A percentile compares a stretch with the other conserved stretches of the same genome.
phyloP scores from a whole-genome alignment of 1,140 invertebrate species.

The Drosophila rhopaloa region DNA sequence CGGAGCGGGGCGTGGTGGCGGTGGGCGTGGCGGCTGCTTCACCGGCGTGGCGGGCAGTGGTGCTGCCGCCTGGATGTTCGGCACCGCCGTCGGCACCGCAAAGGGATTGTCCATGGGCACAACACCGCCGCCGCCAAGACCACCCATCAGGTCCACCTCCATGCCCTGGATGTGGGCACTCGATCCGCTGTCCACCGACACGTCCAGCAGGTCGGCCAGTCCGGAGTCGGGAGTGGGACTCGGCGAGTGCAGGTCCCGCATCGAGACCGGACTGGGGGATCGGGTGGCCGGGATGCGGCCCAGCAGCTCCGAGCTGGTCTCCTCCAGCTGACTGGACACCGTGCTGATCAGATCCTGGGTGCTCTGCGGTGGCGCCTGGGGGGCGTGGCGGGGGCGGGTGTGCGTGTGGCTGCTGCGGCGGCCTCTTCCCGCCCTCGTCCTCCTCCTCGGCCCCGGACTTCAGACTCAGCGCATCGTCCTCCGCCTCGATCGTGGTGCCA shows the following conservation, averaged over 20 bases:
- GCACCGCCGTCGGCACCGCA: constrained; percentile 72
- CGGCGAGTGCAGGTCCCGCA: constrained; percentile 91
- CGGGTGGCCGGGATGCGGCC: constrained; percentile 92
- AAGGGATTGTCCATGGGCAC: constrained; percentile 72
- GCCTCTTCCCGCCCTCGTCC: constrained; percentile 49
- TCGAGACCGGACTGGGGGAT: constrained; percentile 92
- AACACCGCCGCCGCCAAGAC: not conserved
- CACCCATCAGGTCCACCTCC: constrained; percentile 59
- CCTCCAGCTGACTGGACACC: constrained; percentile 94
- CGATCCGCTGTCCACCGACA: constrained; percentile 79
- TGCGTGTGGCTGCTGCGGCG: constrained; percentile 84
- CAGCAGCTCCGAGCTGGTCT: constrained; percentile 92
- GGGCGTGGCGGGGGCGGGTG: constrained; percentile 86
- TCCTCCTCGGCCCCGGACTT: constrained; percentile 78
- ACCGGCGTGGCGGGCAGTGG: constrained; percentile 55
- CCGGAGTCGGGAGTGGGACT: constrained; percentile 91
- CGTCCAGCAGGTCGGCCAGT: constrained; percentile 88
- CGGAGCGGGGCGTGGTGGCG: constrained; percentile 85
- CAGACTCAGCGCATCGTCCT: constrained; percentile 74
- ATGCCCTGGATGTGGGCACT: constrained; percentile 65
- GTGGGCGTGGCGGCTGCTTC: constrained; percentile 73
- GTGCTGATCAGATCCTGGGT: constrained; percentile 94
- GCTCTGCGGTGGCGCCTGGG: constrained; percentile 87
- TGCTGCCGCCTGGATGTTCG: constrained; percentile 64
- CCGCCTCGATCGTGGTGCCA: constrained; percentile 72